Evolutionary conservation across 2,797 vertebrate genomes (phyloP), one percentile per base, ranked within the genome.

Genomic region (Hydrophis major): DNA sequence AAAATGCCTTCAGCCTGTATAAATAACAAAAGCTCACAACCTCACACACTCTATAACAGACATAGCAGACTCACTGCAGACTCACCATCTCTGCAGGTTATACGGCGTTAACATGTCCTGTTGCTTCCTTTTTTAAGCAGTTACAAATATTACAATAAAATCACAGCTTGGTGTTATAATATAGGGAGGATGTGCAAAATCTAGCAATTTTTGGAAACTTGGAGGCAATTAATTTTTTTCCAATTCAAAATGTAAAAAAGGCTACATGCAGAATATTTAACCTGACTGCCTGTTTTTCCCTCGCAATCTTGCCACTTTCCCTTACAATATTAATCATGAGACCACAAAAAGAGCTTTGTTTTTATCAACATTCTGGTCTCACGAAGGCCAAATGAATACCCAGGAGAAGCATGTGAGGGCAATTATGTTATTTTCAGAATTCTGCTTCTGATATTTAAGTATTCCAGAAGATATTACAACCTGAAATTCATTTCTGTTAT

Each of bases 121-220:
- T 56, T 56, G 69, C 14, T 86, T 53, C 32, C 37, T 78, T 13
- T 89, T 63, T 57, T 6, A 42, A 57, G 27, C 37, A 59, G 37
- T 91, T 59, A 18, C 89, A 63, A 47, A 87, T 28, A 37, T 25
- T 66, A 91, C 37, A 93, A 93, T 56, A 93, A 92, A 42, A 5
- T 1, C 90, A n/a, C 32, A 89, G 56, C 94, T 94, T 92, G 83
- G 94, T 14, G 18, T 59, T 59, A 55, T 63, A 59, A 50, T 90
- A 37, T 63, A 57, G 18, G 57, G 27, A 55, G 14, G 32, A 90
- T 16, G 25, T 86, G 89, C 83, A 94, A 94, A 61, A 93, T 88
- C 6, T 86, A 69, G 60, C 69, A 25, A 93, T 91, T 90, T 93
- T 90, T 60, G 89, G 86, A 91, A 4, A 47, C 74, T n/a, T 87